Base-by-base conservation (phyloP, 2,113 vertebrate genomes). In the Malurus cyaneus region DNA sequence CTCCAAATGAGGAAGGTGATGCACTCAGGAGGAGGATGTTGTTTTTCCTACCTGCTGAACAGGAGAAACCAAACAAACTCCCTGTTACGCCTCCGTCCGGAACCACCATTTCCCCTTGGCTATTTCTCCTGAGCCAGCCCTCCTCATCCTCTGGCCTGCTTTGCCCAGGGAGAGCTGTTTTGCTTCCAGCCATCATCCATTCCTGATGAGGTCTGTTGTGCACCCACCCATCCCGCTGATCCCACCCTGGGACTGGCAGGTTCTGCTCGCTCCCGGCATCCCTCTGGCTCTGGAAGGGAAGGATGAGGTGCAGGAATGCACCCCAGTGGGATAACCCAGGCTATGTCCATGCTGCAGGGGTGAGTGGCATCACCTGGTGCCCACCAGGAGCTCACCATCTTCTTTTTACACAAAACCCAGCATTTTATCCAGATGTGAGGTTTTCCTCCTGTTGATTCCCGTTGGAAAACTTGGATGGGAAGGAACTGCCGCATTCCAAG, bases 291-390 rank as follows among this genome's bases (percentile, higher is more conserved):
- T 62, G 11, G 46, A 3, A 67, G 32, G 5, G 3, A 21, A 71
- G 62, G 62, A 18, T 16, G 59, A 72, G 67, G 21, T 36, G 31
- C 67, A 34, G 2, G 36, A 24, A 14, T 6, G 15, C 21, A 1
- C 6, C 7, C 62, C 49, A 5, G 15, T 1, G 28, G 39, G 50
- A 19, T 5, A 5, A 24, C 29, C 4, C 0, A 0, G 32, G 44
- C 42, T 90, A 6, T 0, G 42, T 26, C 8, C 11, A 0, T 18
- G 32, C 50, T 42, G 25, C 47, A 26, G 5, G 2, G 1, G 1
- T 9, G 44, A 23, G 34, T 7, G 34, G 46, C 56, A 59, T 73
- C 15, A 2, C 67, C 50, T 8, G 17, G 25, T 70, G 32, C 72
- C 77, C 77, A 19, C 71, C 9, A 0, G 1, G 1, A 53, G 1